These are phyloP conservation scores for Trichonephila clavipes DNA, from an alignment of 1,140 invertebrate species.

Conservation along the genomic window DNA sequence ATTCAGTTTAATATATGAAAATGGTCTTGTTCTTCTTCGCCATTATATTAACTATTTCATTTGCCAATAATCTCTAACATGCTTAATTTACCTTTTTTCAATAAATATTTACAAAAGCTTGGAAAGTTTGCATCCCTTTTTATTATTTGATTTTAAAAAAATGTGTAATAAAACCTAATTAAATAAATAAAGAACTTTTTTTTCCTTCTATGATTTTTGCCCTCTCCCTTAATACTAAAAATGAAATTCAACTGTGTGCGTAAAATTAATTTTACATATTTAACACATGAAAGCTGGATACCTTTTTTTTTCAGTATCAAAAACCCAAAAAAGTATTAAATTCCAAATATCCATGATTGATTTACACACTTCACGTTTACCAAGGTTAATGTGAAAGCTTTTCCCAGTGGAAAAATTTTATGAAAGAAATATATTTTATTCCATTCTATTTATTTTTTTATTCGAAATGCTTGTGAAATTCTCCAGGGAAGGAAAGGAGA, in stretches of 20 bases:
- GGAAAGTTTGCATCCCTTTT: too few relatives aligned
- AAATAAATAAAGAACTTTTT: background rate
- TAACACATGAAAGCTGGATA: background rate
- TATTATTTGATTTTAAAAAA: too few relatives aligned
- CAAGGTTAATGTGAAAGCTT: slow-evolving; percentile 7
- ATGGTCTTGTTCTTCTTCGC: too few relatives aligned
- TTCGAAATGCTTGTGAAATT: background rate
- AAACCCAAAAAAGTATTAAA: background rate
- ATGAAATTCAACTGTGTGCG: background rate
- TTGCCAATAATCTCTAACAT: too few relatives aligned
- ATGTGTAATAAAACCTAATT: background rate
- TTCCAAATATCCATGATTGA: background rate
- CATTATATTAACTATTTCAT: too few relatives aligned
- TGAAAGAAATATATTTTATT: background rate
- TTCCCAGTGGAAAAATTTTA: background rate
- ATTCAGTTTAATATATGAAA: too few relatives aligned
- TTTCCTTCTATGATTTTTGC: background rate
- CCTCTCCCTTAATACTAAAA: background rate
- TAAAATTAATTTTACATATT: background rate
- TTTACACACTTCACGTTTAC: background rate
- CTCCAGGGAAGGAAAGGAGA: background rate
- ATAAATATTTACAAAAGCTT: too few relatives aligned
- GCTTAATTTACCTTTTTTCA: too few relatives aligned
- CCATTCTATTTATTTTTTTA: background rate
- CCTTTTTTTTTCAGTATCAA: background rate